Evolutionary conservation across 1,140 invertebrate genomes (phyloP).

Genomic region (Pachyrhynchus sulphureomaculatus): DNA sequence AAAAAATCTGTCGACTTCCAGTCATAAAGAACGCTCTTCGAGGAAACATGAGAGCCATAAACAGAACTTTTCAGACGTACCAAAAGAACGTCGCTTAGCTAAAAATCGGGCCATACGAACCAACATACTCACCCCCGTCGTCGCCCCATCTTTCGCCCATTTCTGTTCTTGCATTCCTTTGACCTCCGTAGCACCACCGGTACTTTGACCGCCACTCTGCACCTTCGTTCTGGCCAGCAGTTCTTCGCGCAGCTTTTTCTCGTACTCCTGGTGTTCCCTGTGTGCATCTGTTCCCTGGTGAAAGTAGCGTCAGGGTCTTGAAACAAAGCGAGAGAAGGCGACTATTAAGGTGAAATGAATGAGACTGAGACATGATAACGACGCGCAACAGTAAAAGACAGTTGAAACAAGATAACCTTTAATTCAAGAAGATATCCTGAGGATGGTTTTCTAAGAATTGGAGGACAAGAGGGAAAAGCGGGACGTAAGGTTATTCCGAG

Average conservation of each 20-base stretch:
- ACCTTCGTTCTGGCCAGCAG: conserved; percentile 52
- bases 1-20: too few relatives aligned
- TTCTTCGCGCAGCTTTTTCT: conserved; percentile 80
- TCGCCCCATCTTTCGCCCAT: background rate
- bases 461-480: too few relatives aligned
- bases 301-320: conserved; percentile 93
- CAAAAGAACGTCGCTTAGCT: too few relatives aligned
- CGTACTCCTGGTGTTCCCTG: conserved; percentile 97
- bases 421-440: too few relatives aligned
- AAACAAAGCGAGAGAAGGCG: conserved; percentile 32
- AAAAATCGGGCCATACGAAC: too few relatives aligned
- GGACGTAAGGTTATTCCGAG: too few relatives aligned
- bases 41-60: too few relatives aligned
- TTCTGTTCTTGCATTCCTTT: background rate
- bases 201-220: conserved; percentile 34
- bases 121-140: background rate
- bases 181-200: background rate
- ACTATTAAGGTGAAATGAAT: conserved; percentile 29
- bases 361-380: background rate
- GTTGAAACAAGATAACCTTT: too few relatives aligned
- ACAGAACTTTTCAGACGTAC: too few relatives aligned
- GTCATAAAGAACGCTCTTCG: too few relatives aligned
- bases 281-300: conserved; percentile 99
- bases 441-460: too few relatives aligned
- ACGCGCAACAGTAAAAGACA: too few relatives aligned